phyloP scores from a whole-genome alignment of 2,888 invertebrate species.

The Leptinotarsa tumamoca region DNA sequence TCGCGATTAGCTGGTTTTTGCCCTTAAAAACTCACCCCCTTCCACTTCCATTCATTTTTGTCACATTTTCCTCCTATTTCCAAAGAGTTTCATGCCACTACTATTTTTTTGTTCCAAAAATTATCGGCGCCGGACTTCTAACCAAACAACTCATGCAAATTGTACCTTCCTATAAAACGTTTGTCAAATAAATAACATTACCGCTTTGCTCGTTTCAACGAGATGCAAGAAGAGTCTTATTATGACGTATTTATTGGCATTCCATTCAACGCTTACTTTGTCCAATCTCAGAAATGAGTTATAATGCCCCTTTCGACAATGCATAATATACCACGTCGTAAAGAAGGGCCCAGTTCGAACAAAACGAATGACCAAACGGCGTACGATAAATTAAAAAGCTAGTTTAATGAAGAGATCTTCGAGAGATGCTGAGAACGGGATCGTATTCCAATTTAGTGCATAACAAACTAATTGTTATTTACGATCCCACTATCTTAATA shows the following conservation, averaged over 20 bases:
- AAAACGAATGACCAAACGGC: slow-evolving; percentile 49
- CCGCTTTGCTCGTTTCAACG: not conserved
- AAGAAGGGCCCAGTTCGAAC: slow-evolving; percentile 20
- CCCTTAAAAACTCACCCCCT: no score
- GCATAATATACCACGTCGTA: slow-evolving; percentile 31
- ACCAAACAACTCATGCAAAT: no score
- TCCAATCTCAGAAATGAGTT: slow-evolving; percentile 20
- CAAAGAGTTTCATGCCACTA: no score
- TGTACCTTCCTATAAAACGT: not conserved
- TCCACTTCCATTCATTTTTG: no score
- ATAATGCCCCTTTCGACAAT: slow-evolving; percentile 24
- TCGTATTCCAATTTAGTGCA: slow-evolving; percentile 61
- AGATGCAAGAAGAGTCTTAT: not conserved
- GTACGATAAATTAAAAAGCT: slow-evolving; percentile 57
- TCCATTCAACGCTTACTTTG: slow-evolving; percentile 5
- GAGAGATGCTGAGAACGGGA: slow-evolving; percentile 56
- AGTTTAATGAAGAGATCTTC: slow-evolving; percentile 61
- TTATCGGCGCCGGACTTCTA: no score
- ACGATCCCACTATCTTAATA: slow-evolving; percentile 57
- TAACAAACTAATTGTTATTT: slow-evolving; percentile 63
- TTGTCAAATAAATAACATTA: not conserved
- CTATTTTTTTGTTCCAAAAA: no score
- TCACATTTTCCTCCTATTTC: no score
- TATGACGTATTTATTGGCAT: slow-evolving; percentile 9
- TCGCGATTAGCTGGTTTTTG: no score